Evolutionary conservation across 1,140 invertebrate genomes (phyloP).

Genomic region (Nymphalis io): DNA sequence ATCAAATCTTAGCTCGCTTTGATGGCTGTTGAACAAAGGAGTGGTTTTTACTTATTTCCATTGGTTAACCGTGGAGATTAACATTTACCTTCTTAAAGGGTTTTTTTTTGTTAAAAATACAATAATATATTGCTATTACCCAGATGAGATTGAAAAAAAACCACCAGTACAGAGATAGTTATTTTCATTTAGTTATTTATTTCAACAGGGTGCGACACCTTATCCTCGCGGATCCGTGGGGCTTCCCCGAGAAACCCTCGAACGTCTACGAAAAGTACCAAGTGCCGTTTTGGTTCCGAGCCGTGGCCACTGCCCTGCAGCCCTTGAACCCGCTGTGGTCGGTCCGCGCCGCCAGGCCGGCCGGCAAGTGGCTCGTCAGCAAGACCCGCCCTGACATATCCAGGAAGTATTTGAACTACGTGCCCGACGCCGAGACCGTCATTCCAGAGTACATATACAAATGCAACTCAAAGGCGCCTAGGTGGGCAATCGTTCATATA

Average conservation of each 20-base stretch:
- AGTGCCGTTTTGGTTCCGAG: conserved; percentile 90
- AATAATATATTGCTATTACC: too few relatives aligned
- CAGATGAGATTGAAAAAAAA: too few relatives aligned
- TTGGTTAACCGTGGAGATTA: too few relatives aligned
- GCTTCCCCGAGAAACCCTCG: conserved; percentile 91
- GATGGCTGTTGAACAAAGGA: too few relatives aligned
- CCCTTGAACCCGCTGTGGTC: conserved; percentile 96
- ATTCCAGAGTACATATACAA: conserved; percentile 98
- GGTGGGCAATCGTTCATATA: conserved; percentile 76
- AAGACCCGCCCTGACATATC: conserved; percentile 93
- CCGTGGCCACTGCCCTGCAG: conserved; percentile 86
- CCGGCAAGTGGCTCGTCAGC: conserved; percentile 92
- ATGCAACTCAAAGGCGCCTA: conserved; percentile 95
- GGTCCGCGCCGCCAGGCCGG: conserved; percentile 93
- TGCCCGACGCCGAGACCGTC: conserved; percentile 86
- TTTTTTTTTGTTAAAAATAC: too few relatives aligned
- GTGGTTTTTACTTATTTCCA: too few relatives aligned
- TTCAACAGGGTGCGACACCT: conserved; percentile 89
- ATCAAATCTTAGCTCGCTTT: too few relatives aligned
- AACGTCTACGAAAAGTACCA: conserved; percentile 83
- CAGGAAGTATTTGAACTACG: conserved; percentile 88
- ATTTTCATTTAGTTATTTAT: background rate
- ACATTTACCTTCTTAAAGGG: too few relatives aligned
- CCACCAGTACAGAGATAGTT: too few relatives aligned
- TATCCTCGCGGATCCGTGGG: conserved; percentile 98